Conservation (phyloP, 2,888 invertebrate genomes). For the Parnassius apollo region DNA sequence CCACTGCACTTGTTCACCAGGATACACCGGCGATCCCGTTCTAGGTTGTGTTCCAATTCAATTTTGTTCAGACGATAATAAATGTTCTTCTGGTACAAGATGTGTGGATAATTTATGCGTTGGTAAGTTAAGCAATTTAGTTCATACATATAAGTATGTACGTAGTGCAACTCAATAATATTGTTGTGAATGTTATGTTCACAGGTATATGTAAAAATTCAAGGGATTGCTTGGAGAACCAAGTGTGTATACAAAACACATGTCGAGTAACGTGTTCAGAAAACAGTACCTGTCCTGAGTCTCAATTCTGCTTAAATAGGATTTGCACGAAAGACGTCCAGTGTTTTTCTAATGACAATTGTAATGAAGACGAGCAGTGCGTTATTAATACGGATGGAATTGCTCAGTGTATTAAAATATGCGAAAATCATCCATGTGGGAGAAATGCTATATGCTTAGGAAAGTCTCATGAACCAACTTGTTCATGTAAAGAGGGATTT, state of each 20-base stretch:
- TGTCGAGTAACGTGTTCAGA: slow-evolving; percentile 91
- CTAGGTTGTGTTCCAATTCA: slow-evolving; percentile 91
- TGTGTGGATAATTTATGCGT: slow-evolving; percentile 91
- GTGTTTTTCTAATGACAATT: slow-evolving; percentile 87
- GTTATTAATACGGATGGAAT: slow-evolving; percentile 84
- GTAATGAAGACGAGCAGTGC: slow-evolving; percentile 87
- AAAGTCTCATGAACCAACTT: slow-evolving; percentile 86
- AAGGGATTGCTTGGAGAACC: slow-evolving; percentile 92
- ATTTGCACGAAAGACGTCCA: slow-evolving; percentile 92
- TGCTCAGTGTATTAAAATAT: slow-evolving; percentile 88
- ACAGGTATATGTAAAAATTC: slow-evolving; percentile 88
- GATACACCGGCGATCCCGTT: slow-evolving; percentile 92
- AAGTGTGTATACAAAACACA: slow-evolving; percentile 91
- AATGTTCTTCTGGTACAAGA: slow-evolving; percentile 91
- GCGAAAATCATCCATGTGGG: slow-evolving; percentile 87
- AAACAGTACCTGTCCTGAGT: slow-evolving; percentile 91
- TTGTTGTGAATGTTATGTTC: slow-evolving; percentile 40
- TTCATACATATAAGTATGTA: neutral
- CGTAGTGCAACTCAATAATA: neutral
- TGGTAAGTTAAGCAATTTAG: slow-evolving; percentile 68
- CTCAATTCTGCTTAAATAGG: slow-evolving; percentile 90
- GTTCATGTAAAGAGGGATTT: slow-evolving; percentile 89
- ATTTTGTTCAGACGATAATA: slow-evolving; percentile 89
- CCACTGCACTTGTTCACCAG: slow-evolving; percentile 90
- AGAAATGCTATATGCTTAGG: slow-evolving; percentile 91